Evolutionary conservation across 2,797 vertebrate genomes (phyloP), one percentile per base, ranked within the genome.

Genomic region (Philypnodon macrostomus): DNA sequence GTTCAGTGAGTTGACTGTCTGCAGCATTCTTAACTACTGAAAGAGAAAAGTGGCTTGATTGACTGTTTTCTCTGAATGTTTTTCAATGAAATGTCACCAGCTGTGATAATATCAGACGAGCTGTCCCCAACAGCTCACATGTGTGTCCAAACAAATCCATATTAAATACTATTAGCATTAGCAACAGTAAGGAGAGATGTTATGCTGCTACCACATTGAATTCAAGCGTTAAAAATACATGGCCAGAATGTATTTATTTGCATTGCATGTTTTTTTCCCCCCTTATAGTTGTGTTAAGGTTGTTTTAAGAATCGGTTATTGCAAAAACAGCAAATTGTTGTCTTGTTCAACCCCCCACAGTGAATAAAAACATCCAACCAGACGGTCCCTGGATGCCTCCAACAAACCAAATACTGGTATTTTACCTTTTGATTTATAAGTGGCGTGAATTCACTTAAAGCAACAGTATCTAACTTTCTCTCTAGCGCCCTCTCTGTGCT

Each of bases 81-180:
- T 50, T 16, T 44, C 62, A 24, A 58, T 58, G 16, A 63, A 72
- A 70, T 70, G 55, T 50, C 54, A 66, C 54, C 38, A 40, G 13
- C 45, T 61, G 49, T 45, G 69, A 58, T 37, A 51, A 70, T 61
- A 24, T 5, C 29, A 53, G 30, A n/a, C 29, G 31, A 47, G 38
- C 38, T 39, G 46, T 21, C 35, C 14, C 1, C 5, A 2, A 38
- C 30, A 50, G 19, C 7, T 3, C 21, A 17, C 31, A 46, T 46
- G 33, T 47, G 33, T 29, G 47, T 30, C 53, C 54, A 18, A 33
- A 46, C 15, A 46, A 13, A 46, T 46, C 44, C 31, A 45, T 51
- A 18, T 13, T 31, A 58, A 49, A 50, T 37, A 38, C 26, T 27
- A 60, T 4, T 13, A 16, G 38, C 38, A n/a, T n/a, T 23, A 31